Evolutionary conservation across 2,888 invertebrate genomes (phyloP).

Genomic region (Cephus pulcher): DNA sequence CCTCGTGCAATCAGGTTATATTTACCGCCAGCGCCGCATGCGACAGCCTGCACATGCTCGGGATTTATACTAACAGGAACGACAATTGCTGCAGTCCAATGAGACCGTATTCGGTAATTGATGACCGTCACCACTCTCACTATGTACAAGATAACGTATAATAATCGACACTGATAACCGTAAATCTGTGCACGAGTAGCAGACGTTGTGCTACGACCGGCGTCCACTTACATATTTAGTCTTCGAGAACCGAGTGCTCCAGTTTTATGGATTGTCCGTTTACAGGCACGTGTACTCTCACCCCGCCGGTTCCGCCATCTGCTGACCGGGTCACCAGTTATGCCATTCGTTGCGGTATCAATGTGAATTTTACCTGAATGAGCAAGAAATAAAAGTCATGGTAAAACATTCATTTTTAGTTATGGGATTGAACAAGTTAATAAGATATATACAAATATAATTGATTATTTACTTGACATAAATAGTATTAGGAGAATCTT

Average conservation of each 20-base stretch:
- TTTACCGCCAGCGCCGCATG: background rate
- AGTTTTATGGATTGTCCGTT: background rate
- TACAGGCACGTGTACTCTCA: background rate
- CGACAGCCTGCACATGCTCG: background rate
- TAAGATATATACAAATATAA: background rate
- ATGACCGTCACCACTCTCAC: background rate
- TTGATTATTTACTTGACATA: background rate
- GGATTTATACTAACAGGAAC: background rate
- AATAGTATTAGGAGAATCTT: background rate
- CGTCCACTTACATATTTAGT: background rate
- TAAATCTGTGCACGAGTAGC: background rate
- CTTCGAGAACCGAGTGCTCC: background rate
- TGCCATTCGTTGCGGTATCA: background rate
- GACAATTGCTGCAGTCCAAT: background rate
- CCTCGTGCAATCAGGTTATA: background rate
- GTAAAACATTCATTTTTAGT: background rate
- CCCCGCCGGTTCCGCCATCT: background rate
- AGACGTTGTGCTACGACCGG: background rate
- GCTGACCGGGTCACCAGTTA: background rate
- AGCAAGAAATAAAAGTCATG: background rate
- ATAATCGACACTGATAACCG: background rate
- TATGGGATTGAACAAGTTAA: background rate
- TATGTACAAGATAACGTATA: background rate
- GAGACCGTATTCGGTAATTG: background rate
- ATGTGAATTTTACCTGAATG: background rate